Evolutionary conservation across 2,113 vertebrate species (phyloP), one percentile per base, ranked within the genome.

Genomic region (Hystrix brachyura): DNA sequence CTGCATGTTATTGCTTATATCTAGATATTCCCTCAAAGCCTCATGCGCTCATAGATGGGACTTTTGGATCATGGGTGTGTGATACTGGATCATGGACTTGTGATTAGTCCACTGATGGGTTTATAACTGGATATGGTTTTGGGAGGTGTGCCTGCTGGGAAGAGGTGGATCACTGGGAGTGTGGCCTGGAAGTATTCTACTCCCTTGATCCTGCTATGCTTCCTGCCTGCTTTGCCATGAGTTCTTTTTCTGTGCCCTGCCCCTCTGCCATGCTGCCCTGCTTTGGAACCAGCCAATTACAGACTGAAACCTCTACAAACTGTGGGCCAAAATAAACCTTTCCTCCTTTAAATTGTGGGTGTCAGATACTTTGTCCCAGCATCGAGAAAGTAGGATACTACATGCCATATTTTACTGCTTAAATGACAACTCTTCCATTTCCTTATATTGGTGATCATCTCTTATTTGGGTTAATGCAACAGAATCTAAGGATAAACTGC

Each of bases 321-420:
- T 74, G 11, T 74, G 43, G 46, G 23, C 43, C 38, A 74, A 46
- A 74, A 46, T 46, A 46, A 43, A 46, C 43, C 43, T 74, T 74
- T 13, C 23, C 21, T 60, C 59, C 18, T 74, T 74, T 74, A 74
- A 74, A 25, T 46, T 72, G 9, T 25, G 43, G 38, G 71, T 43
- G 43, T 74, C 27, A 9, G 43, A 25, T 74, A 14, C 13, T 74
- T 74, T 74, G 43, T 74, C 38, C 71, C 38, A 74, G 43, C 23
- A 46, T 46, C 43, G 27, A 74, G 23, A 74, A 74, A 46, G 69
- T 43, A 43, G 43, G 43, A 27, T 43, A 14, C 23, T 69, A 34
- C n/a, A 64, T 62, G n/a, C 60, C 78, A n/a, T 88, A 84, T 72
- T 71, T 89, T 92, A 85, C 32, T 48, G 79, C 13, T 74, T 72